Base-by-base conservation (phyloP, 2,113 vertebrate species). In the Ramphastos sulfuratus region DNA sequence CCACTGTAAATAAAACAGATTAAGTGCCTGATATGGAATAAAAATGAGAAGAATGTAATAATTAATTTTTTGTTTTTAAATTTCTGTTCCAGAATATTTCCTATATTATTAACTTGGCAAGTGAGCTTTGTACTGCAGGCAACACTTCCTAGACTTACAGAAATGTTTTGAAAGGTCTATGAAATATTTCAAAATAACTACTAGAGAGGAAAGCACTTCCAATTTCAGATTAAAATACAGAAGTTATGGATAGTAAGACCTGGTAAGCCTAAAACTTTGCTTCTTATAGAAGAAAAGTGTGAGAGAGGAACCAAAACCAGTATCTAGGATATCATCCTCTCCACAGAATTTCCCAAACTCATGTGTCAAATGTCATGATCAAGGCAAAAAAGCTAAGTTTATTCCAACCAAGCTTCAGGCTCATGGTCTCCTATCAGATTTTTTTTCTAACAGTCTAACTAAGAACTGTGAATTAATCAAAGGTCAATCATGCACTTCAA, bases 381-480 rank as follows among this genome's bases (percentile, higher is more conserved):
- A 90, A 91, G 82, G 77, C 76, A 94, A 90, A 90, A 95, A 63
- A 71, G 54, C 79, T 91, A 91, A 95, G 90, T 16, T 69, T 56
- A 83, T 69, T 80, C 56, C 65, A 91, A 81, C 31, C 76, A 82
- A 85, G 81, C 30, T 82, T 82, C 42, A 73, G 56, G 81, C 71
- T 89, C 76, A 55, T 33, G 37, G 66, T 54, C 82, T 89, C 76
- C 7, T 39, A 85, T 7, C 73, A 70, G 79, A 74, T 89, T 85
- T 85, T 85, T 85, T 93, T 80, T 44, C 33, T 81, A 94, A 91
- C 44, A 91, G 72, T 65, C 82, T 80, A 50, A 74, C 64, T 80
- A 83, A 95, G 69, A 91, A 71, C 92, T 91, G 64, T 90, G 88
- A 94, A 94, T 91, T 95, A 77, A 92, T 94, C 93, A 96, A 96